These are phyloP conservation scores for Ommatoiulus sabulosus DNA, from an alignment of 2,888 invertebrate species.

Conservation along the genomic window DNA sequence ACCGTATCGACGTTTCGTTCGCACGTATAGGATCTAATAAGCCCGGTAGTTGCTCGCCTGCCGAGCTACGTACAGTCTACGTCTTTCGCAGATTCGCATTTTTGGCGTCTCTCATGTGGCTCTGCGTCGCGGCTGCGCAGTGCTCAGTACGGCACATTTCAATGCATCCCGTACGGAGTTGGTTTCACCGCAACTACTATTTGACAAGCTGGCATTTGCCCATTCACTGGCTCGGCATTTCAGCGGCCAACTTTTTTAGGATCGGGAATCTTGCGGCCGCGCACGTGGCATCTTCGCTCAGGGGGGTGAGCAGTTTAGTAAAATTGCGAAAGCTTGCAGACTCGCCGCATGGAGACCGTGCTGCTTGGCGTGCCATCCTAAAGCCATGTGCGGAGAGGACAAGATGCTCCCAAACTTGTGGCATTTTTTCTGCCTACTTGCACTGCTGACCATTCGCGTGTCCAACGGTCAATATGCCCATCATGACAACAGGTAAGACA, in stretches of 20 bases:
- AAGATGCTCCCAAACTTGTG: neutral
- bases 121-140: neutral
- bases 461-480: neutral
- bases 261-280: neutral
- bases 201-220: constrained; percentile 30
- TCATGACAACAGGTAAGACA: neutral
- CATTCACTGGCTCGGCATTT: neutral
- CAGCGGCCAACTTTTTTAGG: neutral
- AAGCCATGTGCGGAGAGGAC: neutral
- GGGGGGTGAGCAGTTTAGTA: neutral
- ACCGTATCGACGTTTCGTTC: neutral
- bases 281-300: neutral
- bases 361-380: neutral
- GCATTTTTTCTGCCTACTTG: neutral
- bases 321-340: neutral
- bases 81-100: neutral
- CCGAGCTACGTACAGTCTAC: neutral
- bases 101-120: constrained; percentile 35
- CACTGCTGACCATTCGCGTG: neutral
- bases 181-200: neutral
- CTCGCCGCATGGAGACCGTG: neutral
- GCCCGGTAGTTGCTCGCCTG: neutral
- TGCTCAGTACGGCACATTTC: neutral
- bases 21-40: neutral
- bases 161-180: neutral